Conservation (phyloP, 2,888 invertebrate genomes). For the Chrysolina haemoptera region DNA sequence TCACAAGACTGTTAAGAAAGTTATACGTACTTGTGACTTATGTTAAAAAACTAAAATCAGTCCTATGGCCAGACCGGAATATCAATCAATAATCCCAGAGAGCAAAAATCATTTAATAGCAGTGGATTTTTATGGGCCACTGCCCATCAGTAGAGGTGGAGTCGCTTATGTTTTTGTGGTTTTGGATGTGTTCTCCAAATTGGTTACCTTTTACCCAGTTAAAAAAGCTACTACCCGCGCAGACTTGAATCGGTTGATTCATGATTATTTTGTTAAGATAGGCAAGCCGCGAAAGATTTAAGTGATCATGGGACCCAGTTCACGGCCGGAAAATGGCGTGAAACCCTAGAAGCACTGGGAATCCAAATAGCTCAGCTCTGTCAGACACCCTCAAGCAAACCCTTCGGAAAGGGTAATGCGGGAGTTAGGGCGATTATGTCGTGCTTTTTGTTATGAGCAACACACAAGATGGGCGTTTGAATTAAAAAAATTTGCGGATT, state of each 20-base stretch:
- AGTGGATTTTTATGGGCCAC: too few relatives aligned
- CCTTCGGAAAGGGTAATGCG: slow-evolving; percentile 48
- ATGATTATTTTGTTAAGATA: slow-evolving; percentile 10
- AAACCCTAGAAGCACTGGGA: not conserved
- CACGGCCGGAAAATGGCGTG: slow-evolving; percentile 36
- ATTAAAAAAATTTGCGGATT: slow-evolving; percentile 14
- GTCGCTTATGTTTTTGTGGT: slow-evolving; percentile 40
- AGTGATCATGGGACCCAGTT: slow-evolving; percentile 38
- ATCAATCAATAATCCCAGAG: slow-evolving; percentile 7
- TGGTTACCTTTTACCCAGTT: slow-evolving; percentile 37
- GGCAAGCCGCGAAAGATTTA: slow-evolving; percentile 30
- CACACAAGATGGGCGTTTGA: slow-evolving; percentile 10
- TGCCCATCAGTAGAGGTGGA: not conserved
- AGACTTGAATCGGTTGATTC: not conserved
- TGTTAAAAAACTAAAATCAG: slow-evolving; percentile 28
- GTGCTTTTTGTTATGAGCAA: slow-evolving; percentile 14
- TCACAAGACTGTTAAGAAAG: slow-evolving; percentile 23
- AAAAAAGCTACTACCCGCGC: slow-evolving; percentile 38
- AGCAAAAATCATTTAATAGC: not conserved
- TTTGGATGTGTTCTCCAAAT: slow-evolving; percentile 43
- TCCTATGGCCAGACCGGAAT: not conserved
- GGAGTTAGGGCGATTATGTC: slow-evolving; percentile 31
- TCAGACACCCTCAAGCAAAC: slow-evolving; percentile 46
- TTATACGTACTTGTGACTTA: slow-evolving; percentile 34
- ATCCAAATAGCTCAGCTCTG: not conserved